phyloP scores from a whole-genome alignment of 2,888 invertebrate genomes.

The Caenorhabditis sulstoni region DNA sequence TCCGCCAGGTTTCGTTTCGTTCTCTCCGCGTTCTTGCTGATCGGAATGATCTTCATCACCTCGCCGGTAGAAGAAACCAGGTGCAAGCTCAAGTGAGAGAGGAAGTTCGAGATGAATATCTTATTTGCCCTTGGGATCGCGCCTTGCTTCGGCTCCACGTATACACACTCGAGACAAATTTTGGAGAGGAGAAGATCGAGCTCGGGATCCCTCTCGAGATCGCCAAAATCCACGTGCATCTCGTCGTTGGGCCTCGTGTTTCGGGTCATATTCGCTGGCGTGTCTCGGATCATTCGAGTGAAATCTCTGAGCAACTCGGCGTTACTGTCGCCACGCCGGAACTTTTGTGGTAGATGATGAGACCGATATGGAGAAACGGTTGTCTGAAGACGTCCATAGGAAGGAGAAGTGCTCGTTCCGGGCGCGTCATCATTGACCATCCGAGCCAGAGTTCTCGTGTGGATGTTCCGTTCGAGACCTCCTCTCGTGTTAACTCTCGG shows the following conservation, averaged over 20 bases:
- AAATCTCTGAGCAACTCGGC: slow-evolving; percentile 49
- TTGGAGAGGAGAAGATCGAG: slow-evolving; percentile 59
- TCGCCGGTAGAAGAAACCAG: slow-evolving; percentile 22
- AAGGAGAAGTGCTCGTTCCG: slow-evolving; percentile 32
- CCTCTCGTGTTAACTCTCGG: slow-evolving; percentile 43
- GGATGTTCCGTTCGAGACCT: slow-evolving; percentile 53
- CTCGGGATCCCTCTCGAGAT: slow-evolving; percentile 57
- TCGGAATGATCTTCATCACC: slow-evolving; percentile 42
- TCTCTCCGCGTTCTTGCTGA: slow-evolving; percentile 34
- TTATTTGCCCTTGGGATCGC: slow-evolving; percentile 30
- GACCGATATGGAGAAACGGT: slow-evolving; percentile 37
- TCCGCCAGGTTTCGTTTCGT: slow-evolving; percentile 16
- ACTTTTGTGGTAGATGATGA: slow-evolving; percentile 35
- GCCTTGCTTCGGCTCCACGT: slow-evolving; percentile 41
- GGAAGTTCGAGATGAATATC: slow-evolving; percentile 40
- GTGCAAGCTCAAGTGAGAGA: slow-evolving; percentile 39
- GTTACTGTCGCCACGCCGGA: slow-evolving; percentile 26
- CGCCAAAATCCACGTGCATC: slow-evolving; percentile 35
- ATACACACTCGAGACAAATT: slow-evolving; percentile 57
- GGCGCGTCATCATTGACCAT: slow-evolving; percentile 44
- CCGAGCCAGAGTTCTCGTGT: slow-evolving; percentile 44
- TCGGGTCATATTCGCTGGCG: slow-evolving; percentile 21
- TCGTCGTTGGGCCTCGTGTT: slow-evolving; percentile 13
- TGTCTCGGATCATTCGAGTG: slow-evolving; percentile 56
- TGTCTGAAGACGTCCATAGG: slow-evolving; percentile 44